A percentile compares a stretch with the other conserved stretches of the same genome.
These are phyloP conservation scores for Cenopis cana DNA, from an alignment of 2,888 invertebrate genomes.

Conservation along the genomic window DNA sequence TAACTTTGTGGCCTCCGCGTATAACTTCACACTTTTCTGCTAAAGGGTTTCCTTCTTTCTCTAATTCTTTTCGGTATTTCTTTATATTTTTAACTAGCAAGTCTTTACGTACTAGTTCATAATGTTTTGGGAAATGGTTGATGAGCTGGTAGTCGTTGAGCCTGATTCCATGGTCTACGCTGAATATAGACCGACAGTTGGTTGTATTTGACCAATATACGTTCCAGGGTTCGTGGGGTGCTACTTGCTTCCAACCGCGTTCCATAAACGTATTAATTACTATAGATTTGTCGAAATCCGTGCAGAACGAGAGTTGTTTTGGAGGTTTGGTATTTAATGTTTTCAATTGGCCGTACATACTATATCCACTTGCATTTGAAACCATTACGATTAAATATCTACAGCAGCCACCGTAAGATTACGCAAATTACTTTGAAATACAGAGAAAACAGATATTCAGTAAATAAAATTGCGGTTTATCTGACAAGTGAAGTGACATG, in stretches of 20 bases:
- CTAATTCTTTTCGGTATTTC: constrained; percentile 93
- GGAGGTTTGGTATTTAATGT: constrained; percentile 10
- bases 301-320: constrained; percentile 86
- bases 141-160: constrained; percentile 94
- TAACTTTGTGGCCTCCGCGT: constrained; percentile 84
- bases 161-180: constrained; percentile 93
- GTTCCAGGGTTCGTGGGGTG: constrained; percentile 95
- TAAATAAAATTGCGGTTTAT: not conserved
- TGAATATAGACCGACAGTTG: constrained; percentile 93
- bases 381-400: constrained; percentile 5
- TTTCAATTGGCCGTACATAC: constrained; percentile 19
- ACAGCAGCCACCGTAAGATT: not conserved
- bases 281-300: constrained; percentile 94
- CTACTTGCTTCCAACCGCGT: constrained; percentile 92
- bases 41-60: constrained; percentile 91
- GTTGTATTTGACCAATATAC: constrained; percentile 95
- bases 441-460: not conserved
- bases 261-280: constrained; percentile 94
- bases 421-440: constrained; percentile 2
- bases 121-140: constrained; percentile 96
- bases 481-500: not conserved
- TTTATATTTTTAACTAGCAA: constrained; percentile 95
- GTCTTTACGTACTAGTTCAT: constrained; percentile 95
- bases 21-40: constrained; percentile 86
- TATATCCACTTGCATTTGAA: not conserved